A percentile compares a stretch with the other conserved stretches of the same genome.
Conservation (phyloP, 1,140 invertebrate genomes). For the Hycleus cichorii region DNA sequence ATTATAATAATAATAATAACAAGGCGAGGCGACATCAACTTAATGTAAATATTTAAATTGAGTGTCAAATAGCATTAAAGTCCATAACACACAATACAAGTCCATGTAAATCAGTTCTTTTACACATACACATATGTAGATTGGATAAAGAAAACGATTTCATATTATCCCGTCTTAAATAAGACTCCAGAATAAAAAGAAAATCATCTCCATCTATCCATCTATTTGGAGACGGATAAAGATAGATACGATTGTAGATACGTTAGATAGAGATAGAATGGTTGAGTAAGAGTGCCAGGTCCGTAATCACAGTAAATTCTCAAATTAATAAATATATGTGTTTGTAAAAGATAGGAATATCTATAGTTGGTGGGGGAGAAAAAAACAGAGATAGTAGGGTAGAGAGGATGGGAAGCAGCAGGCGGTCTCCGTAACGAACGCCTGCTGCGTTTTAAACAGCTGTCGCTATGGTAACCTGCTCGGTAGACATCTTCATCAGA, state of each 20-base stretch:
- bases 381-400: background rate
- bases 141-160: too few relatives aligned
- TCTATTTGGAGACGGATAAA: too few relatives aligned
- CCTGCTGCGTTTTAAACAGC: conserved; percentile 38
- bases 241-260: too few relatives aligned
- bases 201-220: too few relatives aligned
- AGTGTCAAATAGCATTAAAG: conserved; percentile 26
- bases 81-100: conserved; percentile 27
- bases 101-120: conserved; percentile 23
- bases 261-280: too few relatives aligned
- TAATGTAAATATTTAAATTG: conserved; percentile 27
- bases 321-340: too few relatives aligned
- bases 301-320: background rate
- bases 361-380: background rate
- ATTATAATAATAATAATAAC: background rate
- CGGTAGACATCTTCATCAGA: conserved; percentile 39
- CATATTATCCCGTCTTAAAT: too few relatives aligned
- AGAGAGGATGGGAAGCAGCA: conserved; percentile 16
- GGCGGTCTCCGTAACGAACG: conserved; percentile 35
- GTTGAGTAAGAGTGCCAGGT: conserved; percentile 5
- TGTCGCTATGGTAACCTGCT: conserved; percentile 37
- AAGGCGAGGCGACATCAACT: conserved; percentile 13
- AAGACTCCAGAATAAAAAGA: too few relatives aligned
- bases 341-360: too few relatives aligned
- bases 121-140: too few relatives aligned